A percentile compares a stretch with the other conserved stretches of the same genome.
These are phyloP conservation scores for Laspeyria flexula DNA, from an alignment of 2,888 invertebrate species.

Conservation along the genomic window DNA sequence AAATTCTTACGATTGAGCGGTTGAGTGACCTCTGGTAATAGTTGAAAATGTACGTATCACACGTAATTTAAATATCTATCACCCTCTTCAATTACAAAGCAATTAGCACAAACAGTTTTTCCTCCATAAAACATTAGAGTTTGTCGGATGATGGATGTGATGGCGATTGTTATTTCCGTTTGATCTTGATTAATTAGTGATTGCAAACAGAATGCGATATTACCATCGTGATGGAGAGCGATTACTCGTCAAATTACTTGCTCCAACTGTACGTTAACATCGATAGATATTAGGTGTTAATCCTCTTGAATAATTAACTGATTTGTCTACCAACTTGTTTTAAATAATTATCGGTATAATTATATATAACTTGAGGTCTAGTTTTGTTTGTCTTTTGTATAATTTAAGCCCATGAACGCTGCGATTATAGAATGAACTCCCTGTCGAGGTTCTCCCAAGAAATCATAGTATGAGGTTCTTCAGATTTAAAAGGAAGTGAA, in stretches of 20 bases:
- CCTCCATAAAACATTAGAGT: conserved; percentile 38
- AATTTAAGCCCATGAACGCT: no score
- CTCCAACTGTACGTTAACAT: conserved; percentile 34
- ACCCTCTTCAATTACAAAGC: not conserved
- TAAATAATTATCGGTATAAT: no score
- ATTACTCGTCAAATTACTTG: conserved; percentile 57
- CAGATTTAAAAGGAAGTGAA: no score
- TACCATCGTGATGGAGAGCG: conserved; percentile 57
- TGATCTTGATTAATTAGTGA: conserved; percentile 81
- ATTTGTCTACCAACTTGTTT: not conserved
- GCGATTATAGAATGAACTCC: no score
- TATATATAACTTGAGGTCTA: no score
- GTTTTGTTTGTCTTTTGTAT: no score
- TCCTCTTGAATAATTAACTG: conserved; percentile 1
- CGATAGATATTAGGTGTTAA: conserved; percentile 29
- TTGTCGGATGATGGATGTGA: conserved; percentile 50
- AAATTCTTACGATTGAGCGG: no score
- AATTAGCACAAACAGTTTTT: conserved; percentile 28
- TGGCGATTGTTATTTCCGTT: conserved; percentile 69
- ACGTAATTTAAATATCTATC: not conserved
- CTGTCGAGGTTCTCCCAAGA: no score
- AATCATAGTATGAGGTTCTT: no score
- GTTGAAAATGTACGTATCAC: not conserved
- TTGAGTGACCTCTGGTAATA: no score
- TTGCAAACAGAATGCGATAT: conserved; percentile 80